A percentile compares a stretch with the other conserved stretches of the same genome.
These are phyloP conservation scores for Aspiorhynchus laticeps DNA, from an alignment of 2,113 vertebrate genomes.

Conservation along the genomic window DNA sequence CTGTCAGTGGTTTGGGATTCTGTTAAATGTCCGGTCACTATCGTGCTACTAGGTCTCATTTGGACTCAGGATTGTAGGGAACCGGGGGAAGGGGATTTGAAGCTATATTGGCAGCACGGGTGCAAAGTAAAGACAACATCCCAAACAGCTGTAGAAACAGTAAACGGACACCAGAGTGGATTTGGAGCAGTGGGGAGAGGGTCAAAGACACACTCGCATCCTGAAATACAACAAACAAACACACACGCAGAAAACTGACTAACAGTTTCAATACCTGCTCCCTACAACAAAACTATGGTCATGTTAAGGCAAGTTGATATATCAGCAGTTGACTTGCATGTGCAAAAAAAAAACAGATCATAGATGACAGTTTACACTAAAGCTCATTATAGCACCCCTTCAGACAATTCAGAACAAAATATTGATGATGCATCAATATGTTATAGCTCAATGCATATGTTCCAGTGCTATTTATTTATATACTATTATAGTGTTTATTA, in stretches of 20 bases:
- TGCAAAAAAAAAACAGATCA: too few species aligned
- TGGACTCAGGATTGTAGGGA: slow-evolving; percentile 3
- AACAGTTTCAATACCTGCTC: too few species aligned
- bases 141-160: slow-evolving; percentile 77
- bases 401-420: background rate
- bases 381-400: background rate
- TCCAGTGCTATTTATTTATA: background rate
- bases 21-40: background rate
- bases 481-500: background rate
- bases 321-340: background rate
- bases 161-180: slow-evolving; percentile 65
- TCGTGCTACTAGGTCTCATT: background rate
- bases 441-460: background rate
- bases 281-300: background rate
- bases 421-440: background rate
- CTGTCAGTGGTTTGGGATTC: background rate
- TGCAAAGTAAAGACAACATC: slow-evolving; percentile 70
- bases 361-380: background rate
- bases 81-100: slow-evolving; percentile 8
- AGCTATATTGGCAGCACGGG: slow-evolving; percentile 44
- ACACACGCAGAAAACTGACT: slow-evolving; percentile 24
- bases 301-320: too few species aligned
- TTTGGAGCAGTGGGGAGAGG: slow-evolving; percentile 49
- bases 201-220: slow-evolving; percentile 57
- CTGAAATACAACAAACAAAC: slow-evolving; percentile 55